Conservation (phyloP, 1,140 invertebrate species). For the Plectrocnemia conspersa region DNA sequence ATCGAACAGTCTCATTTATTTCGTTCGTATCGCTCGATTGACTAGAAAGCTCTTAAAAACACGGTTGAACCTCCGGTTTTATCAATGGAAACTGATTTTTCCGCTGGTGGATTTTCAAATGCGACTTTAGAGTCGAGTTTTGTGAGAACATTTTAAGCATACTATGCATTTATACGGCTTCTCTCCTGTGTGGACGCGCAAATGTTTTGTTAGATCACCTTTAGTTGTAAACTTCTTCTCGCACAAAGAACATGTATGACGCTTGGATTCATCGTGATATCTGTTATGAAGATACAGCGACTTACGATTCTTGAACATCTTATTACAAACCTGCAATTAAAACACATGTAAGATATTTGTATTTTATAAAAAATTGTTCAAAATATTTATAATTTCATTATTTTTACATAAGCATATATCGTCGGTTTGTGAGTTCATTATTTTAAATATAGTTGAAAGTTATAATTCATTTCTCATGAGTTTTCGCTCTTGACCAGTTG, state of each 20-base stretch:
- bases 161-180: constrained; percentile 61
- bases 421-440: no score
- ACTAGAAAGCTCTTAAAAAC: no score
- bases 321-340: constrained; percentile 40
- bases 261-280: constrained; percentile 46
- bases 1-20: no score
- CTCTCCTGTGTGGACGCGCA: constrained; percentile 64
- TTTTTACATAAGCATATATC: no score
- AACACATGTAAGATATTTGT: no score
- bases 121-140: constrained; percentile 63
- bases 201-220: constrained; percentile 61
- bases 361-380: not conserved
- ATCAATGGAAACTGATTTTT: no score
- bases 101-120: constrained; percentile 51
- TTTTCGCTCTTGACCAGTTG: no score
- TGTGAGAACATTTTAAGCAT: constrained; percentile 59
- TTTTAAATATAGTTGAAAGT: no score
- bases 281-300: constrained; percentile 47
- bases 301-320: constrained; percentile 38
- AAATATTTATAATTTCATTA: no score
- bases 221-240: constrained; percentile 59
- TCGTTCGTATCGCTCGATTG: no score
- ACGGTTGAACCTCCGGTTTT: no score
- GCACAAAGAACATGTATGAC: constrained; percentile 44
- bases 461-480: no score